Base-by-base conservation (phyloP, 2,888 invertebrate species). In the Cheilosia urbana region DNA sequence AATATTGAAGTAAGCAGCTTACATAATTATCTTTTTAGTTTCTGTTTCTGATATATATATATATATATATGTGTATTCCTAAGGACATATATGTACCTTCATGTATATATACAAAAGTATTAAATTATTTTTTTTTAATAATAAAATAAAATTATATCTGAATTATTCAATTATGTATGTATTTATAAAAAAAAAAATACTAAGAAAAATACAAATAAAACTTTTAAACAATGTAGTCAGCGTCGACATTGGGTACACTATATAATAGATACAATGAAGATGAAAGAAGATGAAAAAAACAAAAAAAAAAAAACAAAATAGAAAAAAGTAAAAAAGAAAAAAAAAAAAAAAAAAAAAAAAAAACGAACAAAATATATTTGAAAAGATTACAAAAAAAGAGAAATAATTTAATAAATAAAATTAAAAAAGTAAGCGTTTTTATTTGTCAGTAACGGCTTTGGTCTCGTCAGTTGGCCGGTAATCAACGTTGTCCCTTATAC, bases 131-230 rank as follows among this genome's bases (percentile, higher is more conserved):
- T 87, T 90, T 90, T 89, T 90, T 88, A 66, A 84, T 88, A 87
- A 53, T 40, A 66, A 73, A 73, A 68, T 73, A 75, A 79, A 79
- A 79, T 58, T 90, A 89, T 90, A 90, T 90, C 90, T 90, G 89
- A 90, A 90, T 89, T 89, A 90, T 88, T 75, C 73, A 83, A 73
- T 73, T 79, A 84, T 73, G 73, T 79, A 84, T 73, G 73, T 79
- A 79, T 84, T 84, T 79, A 79, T 79, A 73, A 78, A 73, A 78
- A 79, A 63, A 34, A 69, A 75, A 63, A 49, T 79, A 30, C 63
- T 79, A 73, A 84, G 73, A 63, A 79, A 73, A 73, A 55, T 37
- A 37, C 37, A 73, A 63, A 62, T 73, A 37, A 62, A 78, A 55
- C 47, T 73, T 79, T 65, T 62, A 83, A 83, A 78, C 66, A 78